Conservation (phyloP, 1,140 invertebrate species). For the Ladona fulva region DNA sequence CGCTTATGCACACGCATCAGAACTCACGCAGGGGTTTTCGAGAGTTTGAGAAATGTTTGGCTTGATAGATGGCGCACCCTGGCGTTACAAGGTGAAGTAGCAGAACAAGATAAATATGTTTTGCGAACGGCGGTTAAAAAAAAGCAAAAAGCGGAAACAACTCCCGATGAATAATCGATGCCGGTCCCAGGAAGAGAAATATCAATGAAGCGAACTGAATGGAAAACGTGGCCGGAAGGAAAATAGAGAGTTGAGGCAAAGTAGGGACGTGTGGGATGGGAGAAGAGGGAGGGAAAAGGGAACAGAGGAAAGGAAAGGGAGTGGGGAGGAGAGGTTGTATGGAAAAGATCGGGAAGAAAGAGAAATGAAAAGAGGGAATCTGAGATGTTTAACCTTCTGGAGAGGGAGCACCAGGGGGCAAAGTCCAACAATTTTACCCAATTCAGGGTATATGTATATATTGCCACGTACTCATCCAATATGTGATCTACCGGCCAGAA, state of each 20-base stretch:
- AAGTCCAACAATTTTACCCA: neutral
- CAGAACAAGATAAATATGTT: conserved; percentile 10
- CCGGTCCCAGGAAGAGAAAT: neutral
- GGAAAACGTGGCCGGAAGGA: neutral
- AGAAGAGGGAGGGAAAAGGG: neutral
- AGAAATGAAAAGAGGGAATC: neutral
- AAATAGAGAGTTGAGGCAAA: neutral
- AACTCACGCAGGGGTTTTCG: neutral
- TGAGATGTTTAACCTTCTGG: neutral
- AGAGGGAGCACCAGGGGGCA: neutral
- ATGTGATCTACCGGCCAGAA: no score
- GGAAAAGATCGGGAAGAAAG: neutral
- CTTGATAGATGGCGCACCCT: neutral
- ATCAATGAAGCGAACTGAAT: conserved; percentile 5
- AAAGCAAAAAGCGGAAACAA: neutral
- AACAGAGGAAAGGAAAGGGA: neutral
- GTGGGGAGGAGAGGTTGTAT: neutral
- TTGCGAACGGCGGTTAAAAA: neutral
- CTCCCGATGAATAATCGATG: neutral
- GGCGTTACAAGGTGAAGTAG: neutral
- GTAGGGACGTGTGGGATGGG: neutral
- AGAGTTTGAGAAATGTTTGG: neutral
- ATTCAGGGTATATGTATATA: neutral
- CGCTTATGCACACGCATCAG: neutral
- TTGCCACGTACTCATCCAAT: no score